phyloP scores from a whole-genome alignment of 2,113 vertebrate species.

The Albula goreensis region DNA sequence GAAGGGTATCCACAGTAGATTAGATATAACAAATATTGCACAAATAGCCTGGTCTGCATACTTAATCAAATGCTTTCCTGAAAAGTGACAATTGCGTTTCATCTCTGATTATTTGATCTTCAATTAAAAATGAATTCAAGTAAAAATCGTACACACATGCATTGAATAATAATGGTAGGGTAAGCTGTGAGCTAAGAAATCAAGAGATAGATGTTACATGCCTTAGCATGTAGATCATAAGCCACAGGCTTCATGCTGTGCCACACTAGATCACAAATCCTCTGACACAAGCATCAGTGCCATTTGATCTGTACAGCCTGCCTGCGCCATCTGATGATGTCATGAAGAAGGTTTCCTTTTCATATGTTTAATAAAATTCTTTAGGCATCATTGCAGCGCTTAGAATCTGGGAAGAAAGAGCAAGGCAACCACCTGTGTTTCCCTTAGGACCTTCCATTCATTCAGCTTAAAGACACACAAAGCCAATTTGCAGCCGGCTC shows the following conservation, averaged over 20 bases:
- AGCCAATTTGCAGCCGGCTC: not conserved
- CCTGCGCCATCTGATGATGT: not conserved
- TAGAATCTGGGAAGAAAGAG: not conserved
- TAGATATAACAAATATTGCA: not conserved
- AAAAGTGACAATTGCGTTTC: no score
- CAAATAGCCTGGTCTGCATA: not conserved
- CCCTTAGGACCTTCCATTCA: not conserved
- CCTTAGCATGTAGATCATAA: not conserved
- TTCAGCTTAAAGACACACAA: not conserved
- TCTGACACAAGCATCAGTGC: not conserved
- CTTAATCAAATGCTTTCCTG: not conserved
- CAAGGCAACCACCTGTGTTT: not conserved
- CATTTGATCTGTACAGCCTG: not conserved
- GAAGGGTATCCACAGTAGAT: not conserved
- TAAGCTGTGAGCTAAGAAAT: no score
- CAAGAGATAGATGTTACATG: not conserved
- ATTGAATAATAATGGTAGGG: not conserved
- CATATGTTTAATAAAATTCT: not conserved
- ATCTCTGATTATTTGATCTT: no score
- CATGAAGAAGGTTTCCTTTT: not conserved
- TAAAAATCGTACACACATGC: not conserved
- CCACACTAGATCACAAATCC: not conserved
- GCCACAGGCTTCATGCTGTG: not conserved
- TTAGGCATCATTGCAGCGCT: not conserved
- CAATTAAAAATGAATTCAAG: not conserved